A percentile compares a stretch with the other conserved stretches of the same genome.
These are phyloP conservation scores for Denticeps clupeoides DNA, from an alignment of 2,797 vertebrate genomes.

Conservation along the genomic window DNA sequence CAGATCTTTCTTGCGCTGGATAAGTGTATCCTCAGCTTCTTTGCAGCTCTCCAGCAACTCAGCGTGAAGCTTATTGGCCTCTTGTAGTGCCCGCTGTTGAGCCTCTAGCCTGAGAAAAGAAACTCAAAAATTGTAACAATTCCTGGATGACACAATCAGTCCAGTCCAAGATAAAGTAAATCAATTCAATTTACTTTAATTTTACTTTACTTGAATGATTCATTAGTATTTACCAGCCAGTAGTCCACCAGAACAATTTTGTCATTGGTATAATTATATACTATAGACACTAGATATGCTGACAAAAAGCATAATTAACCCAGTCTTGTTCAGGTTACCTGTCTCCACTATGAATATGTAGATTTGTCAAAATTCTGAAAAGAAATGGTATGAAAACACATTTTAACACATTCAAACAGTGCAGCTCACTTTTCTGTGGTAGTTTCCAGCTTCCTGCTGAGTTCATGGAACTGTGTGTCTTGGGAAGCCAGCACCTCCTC, in stretches of 20 bases:
- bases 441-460: background rate
- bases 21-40: conserved; percentile 56
- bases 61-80: conserved; percentile 47
- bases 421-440: background rate
- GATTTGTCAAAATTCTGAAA: too few relatives aligned
- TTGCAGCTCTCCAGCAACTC: conserved; percentile 50
- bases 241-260: too few relatives aligned
- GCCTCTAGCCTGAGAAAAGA: conserved; percentile 60
- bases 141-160: too few relatives aligned
- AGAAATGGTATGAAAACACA: too few relatives aligned
- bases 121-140: too few relatives aligned
- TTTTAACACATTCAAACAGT: too few relatives aligned
- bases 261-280: too few relatives aligned
- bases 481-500: background rate
- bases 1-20: conserved; percentile 52
- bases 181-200: too few relatives aligned
- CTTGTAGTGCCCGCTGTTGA: conserved; percentile 48
- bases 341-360: too few relatives aligned
- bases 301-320: background rate
- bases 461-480: background rate
- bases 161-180: too few relatives aligned
- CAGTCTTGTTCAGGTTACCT: background rate
- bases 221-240: too few relatives aligned
- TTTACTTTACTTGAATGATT: too few relatives aligned
- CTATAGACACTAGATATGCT: background rate